Base-by-base conservation (phyloP, 2,797 vertebrate species). In the Hyperoplus immaculatus region DNA sequence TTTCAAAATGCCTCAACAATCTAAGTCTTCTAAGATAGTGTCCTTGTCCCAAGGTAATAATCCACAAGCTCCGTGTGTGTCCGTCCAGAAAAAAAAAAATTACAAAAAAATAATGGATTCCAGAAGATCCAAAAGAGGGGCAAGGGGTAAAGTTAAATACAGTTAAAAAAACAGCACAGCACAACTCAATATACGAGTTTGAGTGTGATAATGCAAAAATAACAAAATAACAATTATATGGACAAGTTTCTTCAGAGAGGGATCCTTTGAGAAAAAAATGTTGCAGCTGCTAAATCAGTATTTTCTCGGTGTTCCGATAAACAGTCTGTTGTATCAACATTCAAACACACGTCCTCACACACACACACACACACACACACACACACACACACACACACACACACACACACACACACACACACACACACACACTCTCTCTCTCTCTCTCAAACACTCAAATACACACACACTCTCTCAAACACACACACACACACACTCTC, bases 261-360 rank as follows among this genome's bases (percentile, higher is more conserved):
- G 84, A 90, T 91, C 89, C 89, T 89, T 87, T 73, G 75, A 87
- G 80, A 89, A 87, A 90, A 87, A 90, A 87, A 81, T 72, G 63
- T 82, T 81, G 70, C 66, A 61, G 78, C 88, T 72, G 71, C 80
- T 90, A 68, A 68, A 89, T 91, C 86, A 90, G 84, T 93, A 92
- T 93, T 92, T 95, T 84, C 92, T 94, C 88, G 92, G 83, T 88
- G 84, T 92, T 83, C 66, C 50, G 89, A 88, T 92, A 83, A 92
- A 94, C 86, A 93, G 91, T 94, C 84, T 83, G 65, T 85, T 84
- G 83, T 36, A 84, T 88, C 72, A 74, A 84, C 87, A 90, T 82
- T 81, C 85, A 87, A 59, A 88, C 89, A 78, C 71, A 73, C 64
- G 54, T 75, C 71, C 69, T 78, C 85, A 75, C 38, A 45, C 78